Evolutionary conservation across 2,888 invertebrate species (phyloP).

Genomic region (Thera obeliscata): DNA sequence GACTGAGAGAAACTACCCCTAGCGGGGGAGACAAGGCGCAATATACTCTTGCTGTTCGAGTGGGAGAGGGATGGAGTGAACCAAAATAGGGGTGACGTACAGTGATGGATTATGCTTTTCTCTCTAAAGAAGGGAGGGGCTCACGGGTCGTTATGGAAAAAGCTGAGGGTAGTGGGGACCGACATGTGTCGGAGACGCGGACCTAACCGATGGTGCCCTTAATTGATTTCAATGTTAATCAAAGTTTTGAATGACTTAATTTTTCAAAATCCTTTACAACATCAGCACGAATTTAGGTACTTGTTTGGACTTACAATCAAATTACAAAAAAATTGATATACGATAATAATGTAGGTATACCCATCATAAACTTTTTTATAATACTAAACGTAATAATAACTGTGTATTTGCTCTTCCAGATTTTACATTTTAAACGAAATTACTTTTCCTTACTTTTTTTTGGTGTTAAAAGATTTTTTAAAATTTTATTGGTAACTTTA

Average conservation of each 20-base stretch:
- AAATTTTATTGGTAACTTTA: too few species aligned
- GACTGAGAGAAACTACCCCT: slow-evolving; percentile 86
- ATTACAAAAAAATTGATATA: too few species aligned
- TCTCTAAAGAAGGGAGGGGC: slow-evolving; percentile 86
- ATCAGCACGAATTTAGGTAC: neutral
- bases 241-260: slow-evolving; percentile 53
- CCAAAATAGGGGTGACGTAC: slow-evolving; percentile 86
- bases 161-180: slow-evolving; percentile 85
- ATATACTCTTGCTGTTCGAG: slow-evolving; percentile 61
- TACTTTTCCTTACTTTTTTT: too few species aligned
- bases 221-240: slow-evolving; percentile 79
- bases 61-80: slow-evolving; percentile 72
- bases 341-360: too few species aligned
- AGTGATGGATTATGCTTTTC: slow-evolving; percentile 87
- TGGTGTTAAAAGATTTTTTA: too few species aligned
- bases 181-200: slow-evolving; percentile 85
- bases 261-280: slow-evolving; percentile 38
- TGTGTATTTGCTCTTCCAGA: too few species aligned
- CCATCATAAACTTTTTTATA: too few species aligned
- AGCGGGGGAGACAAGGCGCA: slow-evolving; percentile 74
- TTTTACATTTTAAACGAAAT: too few species aligned
- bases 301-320: too few species aligned
- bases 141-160: slow-evolving; percentile 86
- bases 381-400: too few species aligned
- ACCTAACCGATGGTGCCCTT: slow-evolving; percentile 81